Conservation (phyloP, 2,113 vertebrate genomes). For the Ophiodon elongatus region DNA sequence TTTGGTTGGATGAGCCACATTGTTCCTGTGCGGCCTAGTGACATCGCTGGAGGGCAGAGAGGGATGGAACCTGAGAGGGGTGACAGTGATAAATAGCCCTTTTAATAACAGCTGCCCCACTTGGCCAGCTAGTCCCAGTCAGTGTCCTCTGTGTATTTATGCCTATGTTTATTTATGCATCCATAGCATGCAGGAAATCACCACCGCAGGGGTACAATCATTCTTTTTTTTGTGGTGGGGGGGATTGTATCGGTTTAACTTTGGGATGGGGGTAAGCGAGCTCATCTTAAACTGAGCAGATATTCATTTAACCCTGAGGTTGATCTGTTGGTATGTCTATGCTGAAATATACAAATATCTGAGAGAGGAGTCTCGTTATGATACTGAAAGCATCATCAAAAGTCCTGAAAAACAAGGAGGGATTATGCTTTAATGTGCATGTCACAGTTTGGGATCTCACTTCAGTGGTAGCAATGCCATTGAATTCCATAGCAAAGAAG, state of each 20-base stretch:
- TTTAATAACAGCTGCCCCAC: slow-evolving; percentile 90
- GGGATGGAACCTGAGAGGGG: slow-evolving; percentile 84
- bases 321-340: slow-evolving; percentile 50
- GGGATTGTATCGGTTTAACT: slow-evolving; percentile 75
- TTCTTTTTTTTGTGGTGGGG: slow-evolving; percentile 68
- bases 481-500: neutral
- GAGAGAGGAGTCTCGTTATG: neutral
- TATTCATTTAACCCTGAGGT: slow-evolving; percentile 60
- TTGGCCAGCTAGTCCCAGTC: slow-evolving; percentile 85
- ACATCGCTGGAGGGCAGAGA: slow-evolving; percentile 86
- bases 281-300: slow-evolving; percentile 58
- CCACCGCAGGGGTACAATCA: slow-evolving; percentile 84
- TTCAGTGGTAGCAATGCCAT: neutral
- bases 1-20: slow-evolving; percentile 85
- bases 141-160: slow-evolving; percentile 88
- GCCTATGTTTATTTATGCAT: slow-evolving; percentile 89
- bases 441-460: neutral
- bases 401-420: neutral
- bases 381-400: neutral
- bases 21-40: slow-evolving; percentile 85
- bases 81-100: slow-evolving; percentile 90
- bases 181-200: slow-evolving; percentile 85
- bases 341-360: slow-evolving; percentile 21
- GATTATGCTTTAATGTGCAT: neutral
- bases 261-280: slow-evolving; percentile 62